Evolutionary conservation across 30 jellyfish, hydroid and myxozoan genomes (phyloP).

Genomic region (Rhopilema esculentum): DNA sequence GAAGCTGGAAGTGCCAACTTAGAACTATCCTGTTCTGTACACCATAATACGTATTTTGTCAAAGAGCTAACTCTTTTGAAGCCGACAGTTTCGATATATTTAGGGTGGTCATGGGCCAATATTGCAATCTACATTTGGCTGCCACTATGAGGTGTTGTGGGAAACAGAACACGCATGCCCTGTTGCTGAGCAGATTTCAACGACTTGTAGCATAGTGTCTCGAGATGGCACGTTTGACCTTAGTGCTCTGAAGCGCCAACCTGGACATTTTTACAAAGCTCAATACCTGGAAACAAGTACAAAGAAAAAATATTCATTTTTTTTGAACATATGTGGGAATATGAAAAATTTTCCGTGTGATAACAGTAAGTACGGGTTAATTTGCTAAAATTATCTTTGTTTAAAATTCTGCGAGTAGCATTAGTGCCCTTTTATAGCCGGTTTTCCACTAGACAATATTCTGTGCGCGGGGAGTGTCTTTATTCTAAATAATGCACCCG

Average conservation of each 20-base stretch:
- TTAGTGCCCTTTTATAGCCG: not conserved
- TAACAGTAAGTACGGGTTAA: slow-evolving; percentile 4
- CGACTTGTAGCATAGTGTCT: slow-evolving; percentile 58
- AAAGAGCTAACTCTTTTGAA: too few relatives aligned
- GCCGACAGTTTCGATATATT: not conserved
- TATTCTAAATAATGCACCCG: too few relatives aligned
- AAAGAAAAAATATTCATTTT: slow-evolving; percentile 24
- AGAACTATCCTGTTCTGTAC: too few relatives aligned
- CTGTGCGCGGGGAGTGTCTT: too few relatives aligned
- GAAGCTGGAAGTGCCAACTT: too few relatives aligned
- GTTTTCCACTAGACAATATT: not conserved
- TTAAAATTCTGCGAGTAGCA: not conserved
- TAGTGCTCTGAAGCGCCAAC: slow-evolving; percentile 42
- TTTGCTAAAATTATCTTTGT: not conserved
- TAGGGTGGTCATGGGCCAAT: slow-evolving; percentile 78
- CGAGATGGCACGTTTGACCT: slow-evolving; percentile 64
- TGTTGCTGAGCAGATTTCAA: slow-evolving; percentile 49
- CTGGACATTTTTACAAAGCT: slow-evolving; percentile 14
- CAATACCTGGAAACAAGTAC: slow-evolving; percentile 20
- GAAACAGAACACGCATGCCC: slow-evolving; percentile 89
- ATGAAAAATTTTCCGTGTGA: slow-evolving; percentile 64
- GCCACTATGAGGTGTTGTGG: slow-evolving; percentile 75
- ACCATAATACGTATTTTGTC: too few relatives aligned
- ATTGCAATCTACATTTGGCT: slow-evolving; percentile 32
- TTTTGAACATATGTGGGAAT: slow-evolving; percentile 67